Evolutionary conservation across 1,140 invertebrate species (phyloP), one percentile per base, ranked within the genome.

Genomic region (Akabosia matsudoensis): DNA sequence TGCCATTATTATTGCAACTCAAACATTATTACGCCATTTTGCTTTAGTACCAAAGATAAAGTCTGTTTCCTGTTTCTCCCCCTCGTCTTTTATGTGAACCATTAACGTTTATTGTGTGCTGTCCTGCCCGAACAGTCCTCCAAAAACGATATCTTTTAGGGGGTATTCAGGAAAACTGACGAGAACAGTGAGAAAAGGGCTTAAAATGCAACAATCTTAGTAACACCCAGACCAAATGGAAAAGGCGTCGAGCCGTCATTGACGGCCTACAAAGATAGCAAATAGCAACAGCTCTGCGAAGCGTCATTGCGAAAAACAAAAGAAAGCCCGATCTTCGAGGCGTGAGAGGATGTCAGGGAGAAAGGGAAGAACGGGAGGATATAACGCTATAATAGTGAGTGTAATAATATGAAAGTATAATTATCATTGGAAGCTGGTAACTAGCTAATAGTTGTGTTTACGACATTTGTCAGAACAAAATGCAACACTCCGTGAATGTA

Each of bases 41-140:
- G 22, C 54, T 56, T 24, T 56, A 56, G 7, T 56, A 56, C 54
- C 54, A 13, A 45, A 16, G 54, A 56, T 56, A 56, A 56, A 56
- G 22, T 56, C 54, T 56, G 22, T 22, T 45, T 45, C 37, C 7
- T 7, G 7, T 45, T 45, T 18, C 37, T 45, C 37, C 37, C 18
- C 37, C 54, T 56, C 22, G 4, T 56, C 54, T 56, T 56, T 24
- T 56, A 16, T 56, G 22, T 56, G 54, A n/a, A 3, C 7, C 54
- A 56, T 56, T 56, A 56, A 3, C 24, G 54, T 56, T 56, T 56
- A 56, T 56, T 56, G 54, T 56, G 54, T 56, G 13, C 13, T 56
- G 7, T 22, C n/a, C 10, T 56, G 54, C 10, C 14, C 54, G 22
- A 16, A 56, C 54, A 56, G 54, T 16, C 54, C 14, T 24, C 54